phyloP scores from a whole-genome alignment of 2,113 vertebrate species.

The Cyanoderma ruficeps region DNA sequence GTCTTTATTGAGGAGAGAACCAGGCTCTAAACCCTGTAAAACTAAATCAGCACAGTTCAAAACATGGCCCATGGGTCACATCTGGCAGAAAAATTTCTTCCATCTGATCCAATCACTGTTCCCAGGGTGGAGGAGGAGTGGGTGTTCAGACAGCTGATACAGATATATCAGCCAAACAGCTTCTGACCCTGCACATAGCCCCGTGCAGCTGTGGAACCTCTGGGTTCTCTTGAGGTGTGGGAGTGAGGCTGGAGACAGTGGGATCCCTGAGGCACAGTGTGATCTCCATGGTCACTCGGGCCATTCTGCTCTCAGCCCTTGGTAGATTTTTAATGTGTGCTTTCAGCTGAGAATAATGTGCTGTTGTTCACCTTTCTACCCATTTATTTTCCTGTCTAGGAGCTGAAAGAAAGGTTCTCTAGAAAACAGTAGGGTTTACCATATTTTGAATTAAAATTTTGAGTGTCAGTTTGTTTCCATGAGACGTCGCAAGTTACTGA shows the following conservation, averaged over 20 bases:
- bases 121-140: neutral
- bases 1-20: neutral
- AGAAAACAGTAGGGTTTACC: neutral
- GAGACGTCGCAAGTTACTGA: neutral
- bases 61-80: conserved; percentile 8
- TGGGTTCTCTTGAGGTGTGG: neutral
- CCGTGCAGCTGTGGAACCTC: conserved; percentile 28
- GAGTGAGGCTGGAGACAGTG: neutral
- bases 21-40: neutral
- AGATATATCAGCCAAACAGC: neutral
- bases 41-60: neutral
- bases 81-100: conserved; percentile 19
- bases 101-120: neutral
- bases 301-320: neutral
- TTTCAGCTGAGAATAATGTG: neutral
- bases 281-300: neutral
- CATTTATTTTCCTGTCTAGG: neutral
- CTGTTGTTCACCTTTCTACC: neutral
- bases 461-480: neutral
- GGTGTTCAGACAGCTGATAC: conserved; percentile 19
- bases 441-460: neutral
- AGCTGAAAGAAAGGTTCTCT: neutral
- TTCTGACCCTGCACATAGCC: neutral
- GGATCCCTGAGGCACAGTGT: neutral
- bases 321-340: neutral